phyloP scores from a whole-genome alignment of 2,797 vertebrate species.

The Rhodeus uyekii region DNA sequence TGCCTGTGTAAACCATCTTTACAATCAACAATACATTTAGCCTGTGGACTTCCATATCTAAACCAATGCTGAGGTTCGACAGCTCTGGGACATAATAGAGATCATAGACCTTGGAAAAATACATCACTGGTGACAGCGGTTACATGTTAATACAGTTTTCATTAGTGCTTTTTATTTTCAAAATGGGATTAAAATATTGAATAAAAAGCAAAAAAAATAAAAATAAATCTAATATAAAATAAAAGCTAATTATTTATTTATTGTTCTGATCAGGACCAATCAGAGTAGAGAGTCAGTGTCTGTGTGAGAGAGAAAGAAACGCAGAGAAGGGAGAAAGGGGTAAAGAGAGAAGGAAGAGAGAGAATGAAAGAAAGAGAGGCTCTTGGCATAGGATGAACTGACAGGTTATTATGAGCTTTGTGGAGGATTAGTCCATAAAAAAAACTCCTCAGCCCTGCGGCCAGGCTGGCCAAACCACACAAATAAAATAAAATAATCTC shows the following conservation, averaged over 20 bases:
- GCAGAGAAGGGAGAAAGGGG: conserved; percentile 36
- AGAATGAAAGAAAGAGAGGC: conserved; percentile 44
- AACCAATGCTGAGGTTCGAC: conserved; percentile 7
- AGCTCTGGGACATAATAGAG: neutral
- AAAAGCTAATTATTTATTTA: neutral
- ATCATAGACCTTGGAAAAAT: neutral
- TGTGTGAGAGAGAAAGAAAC: conserved; percentile 44
- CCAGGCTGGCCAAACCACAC: conserved; percentile 67
- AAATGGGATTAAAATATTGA: neutral
- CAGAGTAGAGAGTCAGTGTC: conserved; percentile 58
- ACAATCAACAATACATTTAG: conserved; percentile 20
- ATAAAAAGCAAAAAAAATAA: neutral
- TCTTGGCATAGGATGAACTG: conserved; percentile 75
- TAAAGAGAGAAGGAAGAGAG: conserved; percentile 31
- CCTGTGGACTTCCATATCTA: conserved; percentile 14
- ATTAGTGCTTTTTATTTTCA: neutral
- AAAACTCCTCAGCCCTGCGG: conserved; percentile 73
- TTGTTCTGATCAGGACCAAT: conserved; percentile 64
- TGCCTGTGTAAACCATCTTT: conserved; percentile 44
- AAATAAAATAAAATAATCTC: conserved; percentile 80
- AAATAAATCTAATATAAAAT: neutral
- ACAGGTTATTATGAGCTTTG: conserved; percentile 85
- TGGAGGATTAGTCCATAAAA: conserved; percentile 79
- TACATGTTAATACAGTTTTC: neutral
- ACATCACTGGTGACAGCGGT: neutral